phyloP scores from a whole-genome alignment of 37 sponge, comb jelly and placozoan genomes.

The Aphrocallistes beatrix region DNA sequence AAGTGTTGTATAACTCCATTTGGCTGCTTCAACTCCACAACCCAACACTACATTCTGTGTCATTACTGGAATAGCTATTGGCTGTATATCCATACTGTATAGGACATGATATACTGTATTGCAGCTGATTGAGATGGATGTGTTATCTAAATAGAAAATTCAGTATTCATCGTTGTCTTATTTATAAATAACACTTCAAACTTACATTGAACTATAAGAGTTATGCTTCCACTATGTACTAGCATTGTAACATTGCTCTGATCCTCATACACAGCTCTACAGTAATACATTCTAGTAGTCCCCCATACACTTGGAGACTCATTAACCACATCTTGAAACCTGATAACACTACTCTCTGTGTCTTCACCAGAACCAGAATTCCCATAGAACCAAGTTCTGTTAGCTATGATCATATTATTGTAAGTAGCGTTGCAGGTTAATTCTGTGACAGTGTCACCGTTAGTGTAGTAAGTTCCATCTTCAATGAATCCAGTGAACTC shows the following conservation, averaged over 20 bases:
- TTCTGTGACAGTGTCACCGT: background rate
- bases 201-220: background rate
- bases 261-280: background rate
- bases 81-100: background rate
- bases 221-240: background rate
- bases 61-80: background rate
- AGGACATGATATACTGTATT: background rate
- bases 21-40: background rate
- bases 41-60: background rate
- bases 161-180: background rate
- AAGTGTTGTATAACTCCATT: background rate
- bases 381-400: background rate
- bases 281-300: background rate
- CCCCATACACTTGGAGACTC: background rate
- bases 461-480: background rate
- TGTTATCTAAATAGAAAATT: background rate
- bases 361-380: background rate
- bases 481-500: background rate
- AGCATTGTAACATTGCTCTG: background rate
- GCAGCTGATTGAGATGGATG: background rate
- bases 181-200: background rate
- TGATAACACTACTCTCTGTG: background rate
- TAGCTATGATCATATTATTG: background rate
- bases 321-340: slow-evolving; percentile 3
- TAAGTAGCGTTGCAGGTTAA: background rate